phyloP scores from a whole-genome alignment of 2,113 vertebrate species.

The Kobus ellipsiprymnus region DNA sequence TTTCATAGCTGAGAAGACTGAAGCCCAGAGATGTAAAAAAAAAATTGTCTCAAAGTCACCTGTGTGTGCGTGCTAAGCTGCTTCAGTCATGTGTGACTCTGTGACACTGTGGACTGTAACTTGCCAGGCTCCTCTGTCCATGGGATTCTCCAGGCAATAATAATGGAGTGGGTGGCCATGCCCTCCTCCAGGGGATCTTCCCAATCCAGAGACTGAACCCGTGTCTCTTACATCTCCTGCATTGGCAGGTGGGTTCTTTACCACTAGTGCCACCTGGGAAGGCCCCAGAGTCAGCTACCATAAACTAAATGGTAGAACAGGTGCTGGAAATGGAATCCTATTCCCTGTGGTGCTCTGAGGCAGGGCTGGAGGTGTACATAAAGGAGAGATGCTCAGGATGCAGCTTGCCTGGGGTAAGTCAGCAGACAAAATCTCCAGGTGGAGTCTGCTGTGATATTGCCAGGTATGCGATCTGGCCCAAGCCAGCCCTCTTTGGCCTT shows the following conservation, averaged over 20 bases:
- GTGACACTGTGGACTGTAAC: neutral
- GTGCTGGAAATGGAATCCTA: neutral
- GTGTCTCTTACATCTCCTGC: neutral
- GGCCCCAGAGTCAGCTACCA: neutral
- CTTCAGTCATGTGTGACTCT: neutral
- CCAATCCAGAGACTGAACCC: neutral
- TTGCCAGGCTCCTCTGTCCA: neutral
- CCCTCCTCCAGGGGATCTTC: neutral
- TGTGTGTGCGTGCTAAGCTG: neutral
- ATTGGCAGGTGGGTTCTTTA: neutral
- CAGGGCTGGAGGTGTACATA: neutral
- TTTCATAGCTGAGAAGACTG: neutral
- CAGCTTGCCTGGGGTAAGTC: neutral
- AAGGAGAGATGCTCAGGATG: neutral
- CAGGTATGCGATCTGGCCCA: neutral
- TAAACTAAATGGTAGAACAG: neutral
- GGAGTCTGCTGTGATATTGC: neutral
- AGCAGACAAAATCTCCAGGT: neutral
- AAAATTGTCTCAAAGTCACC: neutral
- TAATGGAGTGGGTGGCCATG: neutral
- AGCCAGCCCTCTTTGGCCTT: neutral
- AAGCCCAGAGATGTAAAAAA: neutral
- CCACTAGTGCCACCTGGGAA: neutral
- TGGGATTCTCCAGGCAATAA: neutral
- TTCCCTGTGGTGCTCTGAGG: neutral